Conservation (phyloP, 2,797 vertebrate species). For the Catamblyrhynchus diadema region DNA sequence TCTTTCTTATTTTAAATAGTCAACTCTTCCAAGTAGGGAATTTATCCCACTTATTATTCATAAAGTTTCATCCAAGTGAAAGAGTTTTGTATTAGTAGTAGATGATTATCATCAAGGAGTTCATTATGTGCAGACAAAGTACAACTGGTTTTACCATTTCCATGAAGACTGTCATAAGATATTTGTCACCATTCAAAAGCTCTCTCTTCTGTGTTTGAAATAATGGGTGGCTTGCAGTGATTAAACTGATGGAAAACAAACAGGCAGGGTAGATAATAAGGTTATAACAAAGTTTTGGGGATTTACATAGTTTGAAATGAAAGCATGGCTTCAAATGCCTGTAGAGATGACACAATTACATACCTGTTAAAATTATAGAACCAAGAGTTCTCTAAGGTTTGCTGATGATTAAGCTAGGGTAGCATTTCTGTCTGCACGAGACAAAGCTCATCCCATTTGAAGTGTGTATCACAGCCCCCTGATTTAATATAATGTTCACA, state of each 20-base stretch:
- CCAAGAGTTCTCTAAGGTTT: neutral
- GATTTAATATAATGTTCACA: neutral
- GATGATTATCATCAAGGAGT: neutral
- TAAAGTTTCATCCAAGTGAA: neutral
- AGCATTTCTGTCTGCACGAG: neutral
- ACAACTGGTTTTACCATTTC: neutral
- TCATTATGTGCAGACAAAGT: neutral
- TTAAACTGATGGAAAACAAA: conserved; percentile 1
- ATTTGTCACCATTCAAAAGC: neutral
- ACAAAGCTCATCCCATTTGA: neutral
- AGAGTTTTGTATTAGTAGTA: neutral
- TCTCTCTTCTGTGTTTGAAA: neutral
- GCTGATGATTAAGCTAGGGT: neutral
- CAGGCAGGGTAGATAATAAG: neutral
- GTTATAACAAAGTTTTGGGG: neutral
- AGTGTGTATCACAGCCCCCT: neutral
- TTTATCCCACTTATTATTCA: neutral
- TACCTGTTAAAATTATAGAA: conserved; percentile 7
- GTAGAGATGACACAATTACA: neutral
- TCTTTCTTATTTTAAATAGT: neutral
- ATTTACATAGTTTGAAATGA: neutral
- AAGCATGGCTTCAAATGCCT: neutral
- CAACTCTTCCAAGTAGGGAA: neutral
- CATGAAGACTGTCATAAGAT: neutral
- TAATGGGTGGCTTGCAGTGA: neutral